A percentile compares a stretch with the other conserved stretches of the same genome.
phyloP scores from a whole-genome alignment of 2,888 invertebrate species.

The Temnothorax rugatulus region DNA sequence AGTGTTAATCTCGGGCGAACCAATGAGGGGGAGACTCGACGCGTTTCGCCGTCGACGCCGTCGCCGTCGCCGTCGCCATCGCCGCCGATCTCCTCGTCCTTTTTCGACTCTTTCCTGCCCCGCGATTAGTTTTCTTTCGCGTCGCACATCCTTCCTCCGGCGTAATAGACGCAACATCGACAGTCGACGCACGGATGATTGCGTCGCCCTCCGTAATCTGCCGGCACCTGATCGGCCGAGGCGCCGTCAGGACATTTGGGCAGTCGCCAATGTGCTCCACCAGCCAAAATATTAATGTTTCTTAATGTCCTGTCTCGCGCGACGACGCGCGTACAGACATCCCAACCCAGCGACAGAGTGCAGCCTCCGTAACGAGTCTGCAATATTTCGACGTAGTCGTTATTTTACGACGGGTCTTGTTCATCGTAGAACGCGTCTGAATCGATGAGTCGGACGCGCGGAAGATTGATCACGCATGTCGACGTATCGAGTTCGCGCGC shows the following conservation, averaged over 20 bases:
- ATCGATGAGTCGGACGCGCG: constrained; percentile 10
- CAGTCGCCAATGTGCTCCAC: constrained; percentile 71
- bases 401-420: constrained; percentile 5
- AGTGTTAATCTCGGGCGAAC: constrained; percentile 85
- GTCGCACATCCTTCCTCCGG: constrained; percentile 30
- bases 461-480: constrained; percentile 14
- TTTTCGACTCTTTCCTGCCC: constrained; percentile 46
- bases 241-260: constrained; percentile 74
- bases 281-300: constrained; percentile 78
- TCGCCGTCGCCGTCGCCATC: constrained; percentile 32
- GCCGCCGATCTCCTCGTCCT: constrained; percentile 41
- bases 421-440: not conserved
- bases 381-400: constrained; percentile 38
- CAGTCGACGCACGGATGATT: constrained; percentile 78
- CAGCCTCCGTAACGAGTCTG: constrained; percentile 28
- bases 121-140: constrained; percentile 33
- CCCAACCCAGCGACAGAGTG: constrained; percentile 8
- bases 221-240: constrained; percentile 72
- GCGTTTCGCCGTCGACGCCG: constrained; percentile 36
- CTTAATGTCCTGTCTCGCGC: constrained; percentile 65
- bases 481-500: not conserved
- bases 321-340: constrained; percentile 44
- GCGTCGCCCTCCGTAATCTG: constrained; percentile 70
- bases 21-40: constrained; percentile 76
- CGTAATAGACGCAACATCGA: constrained; percentile 65